Conservation (phyloP, 2,797 vertebrate genomes). For the Gallirallus australis region DNA sequence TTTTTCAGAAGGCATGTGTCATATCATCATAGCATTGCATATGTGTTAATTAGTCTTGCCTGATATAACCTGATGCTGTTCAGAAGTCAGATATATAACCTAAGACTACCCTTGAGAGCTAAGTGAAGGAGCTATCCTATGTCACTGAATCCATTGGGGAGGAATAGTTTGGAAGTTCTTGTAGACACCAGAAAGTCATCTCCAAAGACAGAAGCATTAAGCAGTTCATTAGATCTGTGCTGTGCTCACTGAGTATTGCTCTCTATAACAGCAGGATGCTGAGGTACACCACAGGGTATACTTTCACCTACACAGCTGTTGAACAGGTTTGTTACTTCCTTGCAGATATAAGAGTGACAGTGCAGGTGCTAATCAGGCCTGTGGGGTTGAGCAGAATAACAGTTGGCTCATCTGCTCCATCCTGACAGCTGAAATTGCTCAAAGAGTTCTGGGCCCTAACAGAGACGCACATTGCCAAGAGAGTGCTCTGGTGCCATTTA, state of each 20-base stretch:
- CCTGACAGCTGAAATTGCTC: constrained; percentile 60
- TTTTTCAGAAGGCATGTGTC: not conserved
- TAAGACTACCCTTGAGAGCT: not conserved
- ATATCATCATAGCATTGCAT: no score
- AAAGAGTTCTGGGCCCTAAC: not conserved
- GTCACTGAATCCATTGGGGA: not conserved
- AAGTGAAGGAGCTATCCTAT: not conserved
- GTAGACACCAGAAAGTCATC: not conserved
- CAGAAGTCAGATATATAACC: fast-evolving
- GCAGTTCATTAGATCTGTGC: not conserved
- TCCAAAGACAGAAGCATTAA: not conserved
- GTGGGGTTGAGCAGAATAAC: not conserved
- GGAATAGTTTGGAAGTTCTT: not conserved
- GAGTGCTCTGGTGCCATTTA: constrained; percentile 14
- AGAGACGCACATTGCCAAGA: constrained; percentile 33
- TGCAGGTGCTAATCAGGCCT: constrained; percentile 60
- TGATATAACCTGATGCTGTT: not conserved
- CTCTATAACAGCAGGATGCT: not conserved
- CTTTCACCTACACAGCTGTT: constrained; percentile 25
- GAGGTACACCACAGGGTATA: not conserved
- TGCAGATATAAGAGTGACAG: constrained; percentile 22
- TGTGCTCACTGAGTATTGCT: not conserved
- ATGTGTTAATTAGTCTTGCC: not conserved
- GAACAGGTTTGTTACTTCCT: constrained; percentile 32
- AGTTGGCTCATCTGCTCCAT: constrained; percentile 21